Base-by-base conservation (phyloP, 2,797 vertebrate genomes). In the Brachyalestes nurse region DNA sequence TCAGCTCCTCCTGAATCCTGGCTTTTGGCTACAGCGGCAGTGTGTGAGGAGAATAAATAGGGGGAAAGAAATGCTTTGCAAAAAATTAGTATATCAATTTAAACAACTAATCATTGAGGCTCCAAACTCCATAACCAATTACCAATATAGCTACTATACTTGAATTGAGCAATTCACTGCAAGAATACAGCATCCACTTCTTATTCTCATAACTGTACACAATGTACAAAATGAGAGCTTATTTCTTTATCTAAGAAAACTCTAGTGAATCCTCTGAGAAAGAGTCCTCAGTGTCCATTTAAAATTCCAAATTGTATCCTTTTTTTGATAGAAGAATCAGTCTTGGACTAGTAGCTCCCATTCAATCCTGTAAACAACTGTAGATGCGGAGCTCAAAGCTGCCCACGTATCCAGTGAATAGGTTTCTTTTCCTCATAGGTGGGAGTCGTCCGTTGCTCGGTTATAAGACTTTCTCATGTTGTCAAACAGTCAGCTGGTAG, bases 1-100 rank as follows among this genome's bases (percentile, higher is more conserved):
- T 85, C 57, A 65, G 60, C 66, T 81, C 69, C 70, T 77, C 72
- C 73, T 79, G 72, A 76, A 77, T 80, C 65, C 76, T 55, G 51
- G 51, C 72, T 79, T 57, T 71, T 72, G 49, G 69, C 79, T 79
- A 74, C 62, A 61, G 61, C 66, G 72, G 72, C 79, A 82, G 77
- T 77, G 74, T 79, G 84, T 86, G 87, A 87, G 92, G 90, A 91
- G 85, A 94, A 95, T 95, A 95, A 95, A 94, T 94, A 94, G 91
- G 90, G 92, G 92, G 92, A 88, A 87, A 90, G 87, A 90, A 88
- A 91, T 86, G 88, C 88, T 88, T 91, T 86, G 87, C 87, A 92
- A 91, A 82, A 86, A 87, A 87, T 87, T 83, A 88, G 86, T 88
- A 84, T 81, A 87, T 86, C 70, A 61, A 87, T 86, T 84, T 87